phyloP scores from a whole-genome alignment of 2,888 invertebrate species.

The Tetropium fuscum region DNA sequence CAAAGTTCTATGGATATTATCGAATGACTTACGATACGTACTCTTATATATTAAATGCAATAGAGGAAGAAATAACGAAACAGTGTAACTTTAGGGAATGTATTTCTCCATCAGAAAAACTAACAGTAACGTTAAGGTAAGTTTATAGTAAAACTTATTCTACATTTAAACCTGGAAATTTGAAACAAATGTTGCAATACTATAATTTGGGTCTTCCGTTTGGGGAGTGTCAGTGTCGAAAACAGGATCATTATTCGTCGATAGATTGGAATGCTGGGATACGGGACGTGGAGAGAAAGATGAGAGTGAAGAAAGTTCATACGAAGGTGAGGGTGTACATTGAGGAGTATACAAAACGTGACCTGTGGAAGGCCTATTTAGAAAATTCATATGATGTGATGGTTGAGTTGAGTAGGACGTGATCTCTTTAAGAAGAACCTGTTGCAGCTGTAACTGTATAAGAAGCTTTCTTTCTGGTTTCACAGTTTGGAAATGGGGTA shows the following conservation, averaged over 20 bases:
- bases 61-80: conserved; percentile 11
- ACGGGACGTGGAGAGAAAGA: conserved; percentile 13
- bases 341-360: conserved; percentile 13
- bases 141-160: conserved; percentile 16
- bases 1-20: conserved; percentile 2
- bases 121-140: conserved; percentile 26
- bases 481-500: conserved; percentile 27
- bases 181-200: conserved; percentile 16
- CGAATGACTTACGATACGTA: conserved; percentile 24
- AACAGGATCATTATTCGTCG: conserved; percentile 7
- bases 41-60: conserved; percentile 14
- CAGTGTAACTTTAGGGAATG: conserved; percentile 12
- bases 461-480: conserved; percentile 26
- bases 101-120: conserved; percentile 14
- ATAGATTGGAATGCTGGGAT: conserved; percentile 14
- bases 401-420: conserved; percentile 18
- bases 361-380: conserved; percentile 9
- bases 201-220: conserved; percentile 4
- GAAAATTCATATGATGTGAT: conserved; percentile 13
- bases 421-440: conserved; percentile 19
- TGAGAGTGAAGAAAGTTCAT: conserved; percentile 22
- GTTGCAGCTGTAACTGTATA: conserved; percentile 18
- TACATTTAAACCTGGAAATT: conserved; percentile 6
- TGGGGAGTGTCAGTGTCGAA: neutral
- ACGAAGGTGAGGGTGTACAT: conserved; percentile 20